Conservation (phyloP, 2,797 vertebrate species). For the Cyprinella venusta region DNA sequence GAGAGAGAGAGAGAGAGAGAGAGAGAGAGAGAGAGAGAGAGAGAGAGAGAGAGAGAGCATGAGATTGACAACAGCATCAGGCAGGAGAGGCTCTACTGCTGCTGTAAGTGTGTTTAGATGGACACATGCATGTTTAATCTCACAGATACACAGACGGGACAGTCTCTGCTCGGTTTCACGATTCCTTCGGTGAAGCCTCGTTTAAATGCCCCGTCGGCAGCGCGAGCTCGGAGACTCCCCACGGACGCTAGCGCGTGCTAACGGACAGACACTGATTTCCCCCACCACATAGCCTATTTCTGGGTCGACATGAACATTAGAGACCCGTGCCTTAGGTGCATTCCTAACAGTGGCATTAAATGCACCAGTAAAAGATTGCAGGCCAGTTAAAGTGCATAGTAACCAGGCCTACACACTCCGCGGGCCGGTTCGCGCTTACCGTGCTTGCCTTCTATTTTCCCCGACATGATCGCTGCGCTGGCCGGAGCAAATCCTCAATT, state of each 20-base stretch:
- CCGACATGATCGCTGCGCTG: conserved; percentile 75
- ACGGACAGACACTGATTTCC: background rate
- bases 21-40: background rate
- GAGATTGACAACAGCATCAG: conserved; percentile 61
- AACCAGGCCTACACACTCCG: background rate
- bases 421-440: conserved; percentile 72
- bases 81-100: conserved; percentile 20
- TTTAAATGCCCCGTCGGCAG: conserved; percentile 22
- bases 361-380: background rate
- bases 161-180: background rate
- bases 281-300: background rate
- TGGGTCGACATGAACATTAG: background rate
- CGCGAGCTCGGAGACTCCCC: conserved; percentile 5
- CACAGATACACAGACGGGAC: background rate
- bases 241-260: conserved; percentile 25
- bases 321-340: background rate
- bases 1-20: no score
- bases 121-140: background rate
- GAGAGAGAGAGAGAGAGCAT: background rate
- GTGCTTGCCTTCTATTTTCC: conserved; percentile 86
- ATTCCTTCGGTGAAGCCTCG: background rate
- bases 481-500: conserved; percentile 20
- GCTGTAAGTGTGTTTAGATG: background rate
- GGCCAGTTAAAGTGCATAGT: background rate
- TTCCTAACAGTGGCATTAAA: background rate